Evolutionary conservation across 2,113 vertebrate genomes (phyloP).

Genomic region (Panthera leo): DNA sequence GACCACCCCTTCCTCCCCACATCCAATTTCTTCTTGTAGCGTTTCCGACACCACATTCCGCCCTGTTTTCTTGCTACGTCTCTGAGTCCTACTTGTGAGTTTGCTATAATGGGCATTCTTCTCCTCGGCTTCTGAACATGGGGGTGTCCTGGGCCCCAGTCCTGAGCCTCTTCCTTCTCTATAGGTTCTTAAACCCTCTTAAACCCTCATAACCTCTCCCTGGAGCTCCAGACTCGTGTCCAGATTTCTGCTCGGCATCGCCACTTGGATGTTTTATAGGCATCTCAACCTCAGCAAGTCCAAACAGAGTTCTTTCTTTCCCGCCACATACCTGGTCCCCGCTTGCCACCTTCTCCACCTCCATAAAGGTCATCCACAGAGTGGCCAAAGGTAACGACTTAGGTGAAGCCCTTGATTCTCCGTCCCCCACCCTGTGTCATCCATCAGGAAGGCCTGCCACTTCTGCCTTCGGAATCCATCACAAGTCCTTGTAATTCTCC

Average conservation of each 20-base stretch:
- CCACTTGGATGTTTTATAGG: not conserved
- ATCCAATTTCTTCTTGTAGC: not conserved
- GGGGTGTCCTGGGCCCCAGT: too few species aligned
- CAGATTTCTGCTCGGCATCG: not conserved
- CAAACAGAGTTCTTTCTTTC: not conserved
- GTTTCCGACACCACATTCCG: not conserved
- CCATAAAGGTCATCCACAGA: not conserved
- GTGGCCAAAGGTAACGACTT: not conserved
- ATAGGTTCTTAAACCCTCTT: not conserved
- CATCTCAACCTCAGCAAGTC: not conserved
- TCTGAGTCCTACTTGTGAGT: not conserved
- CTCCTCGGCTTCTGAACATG: not conserved
- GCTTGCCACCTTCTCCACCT: not conserved
- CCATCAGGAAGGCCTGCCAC: not conserved
- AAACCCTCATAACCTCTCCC: not conserved
- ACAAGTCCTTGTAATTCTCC: not conserved
- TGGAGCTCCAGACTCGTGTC: not conserved
- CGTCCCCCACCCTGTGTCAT: not conserved
- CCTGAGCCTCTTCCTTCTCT: not conserved
- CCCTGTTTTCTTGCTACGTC: not conserved
- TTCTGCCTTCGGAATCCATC: not conserved
- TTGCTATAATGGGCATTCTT: not conserved
- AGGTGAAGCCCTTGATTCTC: not conserved
- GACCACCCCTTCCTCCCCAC: not conserved
- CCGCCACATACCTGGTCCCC: not conserved